Base-by-base conservation (phyloP, 2,113 vertebrate species). In the Heterocephalus glaber region DNA sequence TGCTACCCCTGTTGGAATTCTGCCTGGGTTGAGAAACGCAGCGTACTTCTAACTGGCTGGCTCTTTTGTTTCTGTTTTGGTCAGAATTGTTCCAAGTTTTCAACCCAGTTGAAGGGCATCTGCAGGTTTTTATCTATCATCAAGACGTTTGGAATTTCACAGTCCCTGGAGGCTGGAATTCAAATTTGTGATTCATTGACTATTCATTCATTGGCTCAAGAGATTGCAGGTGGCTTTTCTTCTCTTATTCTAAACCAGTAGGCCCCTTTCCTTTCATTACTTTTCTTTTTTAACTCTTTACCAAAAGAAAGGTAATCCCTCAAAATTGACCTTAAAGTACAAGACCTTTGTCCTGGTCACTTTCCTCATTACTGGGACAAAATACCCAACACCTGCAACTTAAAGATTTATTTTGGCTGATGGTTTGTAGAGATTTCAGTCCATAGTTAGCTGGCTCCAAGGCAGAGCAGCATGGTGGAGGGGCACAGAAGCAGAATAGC, bases 161-260 rank as follows among this genome's bases (percentile, higher is more conserved):
- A 96, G 94, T 90, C 95, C 92, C 86, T 30, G 38, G 47, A 94
- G 97, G 90, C 96, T 89, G 79, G 90, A 96, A 97, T 98, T 98
- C 92, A 97, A 89, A 97, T 96, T 22, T 95, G 86, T 81, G 65
- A 95, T 97, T 97, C 92, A 58, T 84, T 95, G 86, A 66, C 86
- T 89, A 66, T 92, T 74, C 83, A 60, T 97, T 95, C 92, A 61
- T 92, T 89, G 97, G 86, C 94, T 86, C 70, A 87, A 92, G 88
- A 96, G 91, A 95, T 84, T 92, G 92, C 66, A 94, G 44, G 10
- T 90, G 47, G 92, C 38, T 91, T 95, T 98, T 41, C 28, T 93
- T 82, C 77, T 90, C 60, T 89, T 92, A 90, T 33, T 70, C 61
- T 76, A 81, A 96, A 88, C 74, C 94, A 66, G 5, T 26, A 60